Evolutionary conservation across 2,888 invertebrate genomes (phyloP), one percentile per base, ranked within the genome.

Genomic region (Argyresthia goedartella): DNA sequence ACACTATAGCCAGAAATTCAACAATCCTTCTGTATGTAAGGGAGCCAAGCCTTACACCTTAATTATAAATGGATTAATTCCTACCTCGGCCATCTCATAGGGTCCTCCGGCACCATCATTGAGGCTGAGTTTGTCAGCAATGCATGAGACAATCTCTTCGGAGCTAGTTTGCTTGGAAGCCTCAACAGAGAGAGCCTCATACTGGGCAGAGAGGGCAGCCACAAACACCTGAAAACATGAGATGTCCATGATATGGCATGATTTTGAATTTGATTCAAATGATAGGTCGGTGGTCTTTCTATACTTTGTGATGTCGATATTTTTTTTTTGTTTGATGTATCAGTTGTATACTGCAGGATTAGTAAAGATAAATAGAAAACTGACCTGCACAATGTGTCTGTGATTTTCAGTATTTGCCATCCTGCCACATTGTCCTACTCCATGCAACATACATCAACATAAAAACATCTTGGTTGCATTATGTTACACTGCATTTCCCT

Each of bases 151-250:
- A 66, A 97, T 95, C 84, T 97, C 96, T 65, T 95, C 95, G 0
- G 95, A 94, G 61, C 95, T 95, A 54, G 96, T 96, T 76, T 95
- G 94, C 73, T 96, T 96, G 60, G 95, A 95, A 53, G 96, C 95
- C 81, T 96, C 95, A 61, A 97, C 94, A 53, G 94, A 94, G 58
- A 96, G 89, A 58, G 95, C 95, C 84, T 96, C 95, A 87, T 95
- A 95, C 77, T 95, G 93, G 64, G 92, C 92, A 65, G 95, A 95
- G 67, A 95, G 88, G 62, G 94, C 93, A 65, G 95, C 95, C 76
- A 96, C 95, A 88, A 94, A 95, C 81, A 96, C 95, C 90, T 95
- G 89, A 3, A 13, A 35, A 45, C n/a, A 39, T 25, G 2, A 25
- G 6, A 4, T 25, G 25, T 25, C 25, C 25, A 25, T n/a, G 25